These are phyloP conservation scores for Caenorhabditis becei DNA, from an alignment of 2,888 invertebrate genomes.

Conservation along the genomic window DNA sequence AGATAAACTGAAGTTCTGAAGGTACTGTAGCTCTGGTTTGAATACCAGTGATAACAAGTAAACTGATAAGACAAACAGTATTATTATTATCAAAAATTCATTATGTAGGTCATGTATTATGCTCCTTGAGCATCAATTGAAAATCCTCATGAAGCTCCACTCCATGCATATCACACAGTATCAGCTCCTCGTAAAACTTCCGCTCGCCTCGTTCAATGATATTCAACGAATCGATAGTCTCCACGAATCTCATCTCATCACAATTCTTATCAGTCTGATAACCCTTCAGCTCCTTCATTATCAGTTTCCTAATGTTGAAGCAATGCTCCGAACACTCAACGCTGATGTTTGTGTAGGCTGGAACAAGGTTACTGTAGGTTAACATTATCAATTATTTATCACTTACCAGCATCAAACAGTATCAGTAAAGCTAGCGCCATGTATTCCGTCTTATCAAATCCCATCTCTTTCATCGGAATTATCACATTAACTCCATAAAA, in stretches of 20 bases:
- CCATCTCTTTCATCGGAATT: conserved; percentile 9
- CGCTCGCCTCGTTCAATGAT: conserved; percentile 22
- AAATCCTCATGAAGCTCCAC: conserved; percentile 40
- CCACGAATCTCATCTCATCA: conserved; percentile 26
- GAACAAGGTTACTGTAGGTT: too few species aligned
- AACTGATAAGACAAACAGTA: too few species aligned
- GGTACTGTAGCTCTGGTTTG: too few species aligned
- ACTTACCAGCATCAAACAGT: conserved; percentile 27
- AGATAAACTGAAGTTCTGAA: not conserved
- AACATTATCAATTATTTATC: too few species aligned
- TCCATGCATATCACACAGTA: conserved; percentile 37
- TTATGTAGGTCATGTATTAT: conserved; percentile 20
- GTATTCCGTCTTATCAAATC: conserved; percentile 7
- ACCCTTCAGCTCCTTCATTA: conserved; percentile 11
- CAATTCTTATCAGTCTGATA: not conserved
- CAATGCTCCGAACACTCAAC: conserved; percentile 2
- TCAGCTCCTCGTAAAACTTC: conserved; percentile 35
- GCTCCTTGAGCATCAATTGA: conserved; percentile 3
- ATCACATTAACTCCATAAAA: conserved; percentile 3
- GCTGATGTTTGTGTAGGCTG: not conserved
- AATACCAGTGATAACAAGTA: too few species aligned
- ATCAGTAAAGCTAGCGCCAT: conserved; percentile 17
- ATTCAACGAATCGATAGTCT: conserved; percentile 18
- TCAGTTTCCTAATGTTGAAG: conserved; percentile 2
- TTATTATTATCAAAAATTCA: too few species aligned